Base-by-base conservation (phyloP, 2,888 invertebrate species). In the Mythimna impura region DNA sequence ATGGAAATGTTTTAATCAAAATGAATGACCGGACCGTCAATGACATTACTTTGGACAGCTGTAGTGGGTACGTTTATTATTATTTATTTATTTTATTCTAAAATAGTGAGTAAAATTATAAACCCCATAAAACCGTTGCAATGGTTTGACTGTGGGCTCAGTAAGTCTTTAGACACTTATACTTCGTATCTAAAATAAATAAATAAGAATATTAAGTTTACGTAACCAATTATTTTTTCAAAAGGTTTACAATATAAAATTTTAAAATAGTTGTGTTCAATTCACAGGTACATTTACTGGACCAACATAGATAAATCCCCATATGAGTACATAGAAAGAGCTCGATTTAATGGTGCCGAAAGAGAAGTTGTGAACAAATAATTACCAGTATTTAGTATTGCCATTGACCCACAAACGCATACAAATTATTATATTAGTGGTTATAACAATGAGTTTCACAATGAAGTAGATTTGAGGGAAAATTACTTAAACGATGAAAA, bases 281-380 rank as follows among this genome's bases (percentile, higher is more conserved):
- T 60, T 60, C 36, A n/a, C n/a, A 60, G 60, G 12, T 60, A 36
- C n/a, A 60, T 60, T n/a, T 60, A 60, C 36, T 60, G 60, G 60
- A 36, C 36, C 10, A 58, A 34, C 10, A 58, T 10, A 20, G 3
- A 4, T 30, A 34, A 2, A 30, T 10, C 8, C 10, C 9, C 34
- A 34, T 5, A 8, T 17, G 30, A 20, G 10, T 20, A 20, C 34
- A 36, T 36, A n/a, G 60, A 60, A 0, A 60, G 60, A 12, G 36
- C 60, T 60, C 60, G 36, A 60, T 60, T 60, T n/a, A n/a, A 60
- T 36, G 60, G 36, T n/a, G 10, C 36, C n/a, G 36, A 60, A 12
- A 60, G 36, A 60, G n/a, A 36, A 36, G n/a, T 60, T 36, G 12
- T 60, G 1, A 36, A 60, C n/a, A 36, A 60, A 3, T 14, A 2